Evolutionary conservation across 2,113 vertebrate genomes (phyloP), one percentile per base, ranked within the genome.

Genomic region (Bucco capensis): DNA sequence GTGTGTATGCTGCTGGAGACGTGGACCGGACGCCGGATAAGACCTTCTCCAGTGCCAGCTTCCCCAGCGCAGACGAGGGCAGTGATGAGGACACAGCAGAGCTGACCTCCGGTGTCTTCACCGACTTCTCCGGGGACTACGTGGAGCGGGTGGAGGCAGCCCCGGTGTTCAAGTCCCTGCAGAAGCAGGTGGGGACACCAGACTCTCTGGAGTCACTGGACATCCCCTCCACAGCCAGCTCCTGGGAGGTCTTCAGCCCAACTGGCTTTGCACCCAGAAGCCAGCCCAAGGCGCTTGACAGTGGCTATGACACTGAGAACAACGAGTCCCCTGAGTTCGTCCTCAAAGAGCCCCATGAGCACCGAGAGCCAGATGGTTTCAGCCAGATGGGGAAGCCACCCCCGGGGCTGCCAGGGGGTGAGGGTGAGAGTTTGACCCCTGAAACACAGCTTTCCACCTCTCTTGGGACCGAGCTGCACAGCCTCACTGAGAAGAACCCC

Each of bases 251-350:
- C 19, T 98, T 98, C 94, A 99, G 98, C 12, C 98, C 97, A 2
- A 97, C 97, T 13, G 87, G 95, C 22, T 98, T 97, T 11, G 61
- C 92, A 6, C 95, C 98, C 0, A 93, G 97, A 1, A 97, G 97
- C 77, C 99, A 98, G 51, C 98, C 98, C 37, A 98, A 98, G 40
- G 98, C 99, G 22, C 95, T 98, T 37, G 99, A 99, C 97, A 99
- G 99, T 5, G 99, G 99, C 75, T 99, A 99, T 4, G 99, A 99
- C 96, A 99, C 99, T 0, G 99, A 99, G 94, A 99, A 99, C 81
- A 98, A 99, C 0, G 99, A 99, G 92, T 99, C 99, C 50, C 99
- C 99, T 0, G 99, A 99, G 96, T 99, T 99, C 27, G 98, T 99
- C 31, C 97, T 98, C 33, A 99, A 98, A 92, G 99, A 99, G 81